Conservation (phyloP, 1,140 invertebrate species). For the Dreissena rostriformis region DNA sequence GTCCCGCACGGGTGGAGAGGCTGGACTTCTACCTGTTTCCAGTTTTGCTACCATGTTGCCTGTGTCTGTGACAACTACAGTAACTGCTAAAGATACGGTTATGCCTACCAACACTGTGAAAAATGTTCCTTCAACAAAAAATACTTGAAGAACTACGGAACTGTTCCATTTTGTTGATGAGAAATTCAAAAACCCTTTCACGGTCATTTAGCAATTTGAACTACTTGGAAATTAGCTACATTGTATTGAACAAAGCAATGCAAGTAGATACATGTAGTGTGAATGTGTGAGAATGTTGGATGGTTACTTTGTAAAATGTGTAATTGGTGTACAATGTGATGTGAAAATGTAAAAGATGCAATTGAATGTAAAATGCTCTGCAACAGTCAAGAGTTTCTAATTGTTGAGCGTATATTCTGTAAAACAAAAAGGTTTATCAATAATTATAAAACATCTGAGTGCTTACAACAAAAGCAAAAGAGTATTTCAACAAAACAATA, state of each 20-base stretch:
- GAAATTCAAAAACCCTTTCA: slow-evolving; percentile 35
- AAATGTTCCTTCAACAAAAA: slow-evolving; percentile 18
- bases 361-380: too few species aligned
- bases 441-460: too few species aligned
- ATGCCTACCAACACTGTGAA: neutral
- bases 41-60: slow-evolving; percentile 9
- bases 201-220: slow-evolving; percentile 33
- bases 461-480: too few species aligned
- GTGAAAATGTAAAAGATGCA: too few species aligned
- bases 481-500: too few species aligned
- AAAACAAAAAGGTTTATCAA: too few species aligned
- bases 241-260: slow-evolving; percentile 2
- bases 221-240: slow-evolving; percentile 15
- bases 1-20: slow-evolving; percentile 26
- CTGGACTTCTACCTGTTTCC: slow-evolving; percentile 43
- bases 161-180: slow-evolving; percentile 1
- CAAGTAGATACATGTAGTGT: neutral
- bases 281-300: too few species aligned
- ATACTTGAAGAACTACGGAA: neutral
- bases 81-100: neutral
- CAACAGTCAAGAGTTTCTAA: too few species aligned
- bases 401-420: too few species aligned
- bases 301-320: too few species aligned
- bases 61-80: slow-evolving; percentile 26
- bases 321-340: too few species aligned